Evolutionary conservation across 2,888 invertebrate species (phyloP), one percentile per base, ranked within the genome.

Genomic region (Microdon myrmicae): DNA sequence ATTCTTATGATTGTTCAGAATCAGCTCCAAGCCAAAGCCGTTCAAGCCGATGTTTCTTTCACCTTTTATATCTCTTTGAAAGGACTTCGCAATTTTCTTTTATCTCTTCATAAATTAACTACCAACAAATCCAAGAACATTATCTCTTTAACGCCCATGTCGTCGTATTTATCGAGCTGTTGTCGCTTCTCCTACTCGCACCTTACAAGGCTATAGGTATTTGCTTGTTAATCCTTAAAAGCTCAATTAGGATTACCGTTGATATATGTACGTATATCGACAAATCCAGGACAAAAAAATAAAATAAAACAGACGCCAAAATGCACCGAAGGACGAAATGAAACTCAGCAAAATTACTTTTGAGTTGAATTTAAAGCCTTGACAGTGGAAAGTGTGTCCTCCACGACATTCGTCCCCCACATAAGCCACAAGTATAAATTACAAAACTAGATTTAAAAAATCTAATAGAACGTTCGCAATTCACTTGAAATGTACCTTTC

Each of bases 181-280:
- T 64, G 56, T 45, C 58, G 58, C 35, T 39, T 29, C 23, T 41
- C 48, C 49, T 39, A 31, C 39, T 51, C 51, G 35, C 9, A 29
- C 49, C 29, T 49, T 41, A 45, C 43, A 39, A 61, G 44, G 8
- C 44, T 45, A 51, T 39, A 61, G 61, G 56, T 56, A 51, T 61
- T 56, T 43, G 39, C 56, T 45, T 56, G 56, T 51, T 61, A 61
- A 61, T 61, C 49, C 56, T 25, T 56, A 31, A 64, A 37, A 45
- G 56, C 61, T 56, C 56, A 56, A 56, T 58, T 64, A 64, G 61
- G 56, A 64, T 64, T 64, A 64, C 49, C 31, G 26, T 23, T 51
- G 44, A 55, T 38, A 49, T 56, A 58, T 39, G 45, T 31, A 16
- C 44, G n/a, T n/a, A n/a, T 38, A 17, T 37, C 31, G 29, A 14